phyloP scores from a whole-genome alignment of 2,888 invertebrate species.

The Petrolisthes cinctipes region DNA sequence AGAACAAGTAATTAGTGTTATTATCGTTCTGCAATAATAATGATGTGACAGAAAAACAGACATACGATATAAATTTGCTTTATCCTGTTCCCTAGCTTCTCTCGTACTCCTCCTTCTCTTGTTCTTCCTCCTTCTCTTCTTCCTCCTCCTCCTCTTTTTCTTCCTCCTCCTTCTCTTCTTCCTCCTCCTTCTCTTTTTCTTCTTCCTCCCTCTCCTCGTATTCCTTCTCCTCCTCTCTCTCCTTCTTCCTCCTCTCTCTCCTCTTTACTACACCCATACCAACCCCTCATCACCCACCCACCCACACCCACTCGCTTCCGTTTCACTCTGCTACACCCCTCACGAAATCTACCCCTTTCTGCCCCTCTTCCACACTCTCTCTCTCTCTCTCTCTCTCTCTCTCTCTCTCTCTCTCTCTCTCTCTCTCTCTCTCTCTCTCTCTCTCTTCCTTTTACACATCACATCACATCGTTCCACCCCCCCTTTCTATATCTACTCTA shows the following conservation, averaged over 20 bases:
- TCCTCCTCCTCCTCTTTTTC: not conserved
- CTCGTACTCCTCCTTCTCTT: not conserved
- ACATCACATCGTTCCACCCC: not conserved
- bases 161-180: not conserved
- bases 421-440: constrained; percentile 9
- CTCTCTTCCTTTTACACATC: not conserved
- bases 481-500: not conserved
- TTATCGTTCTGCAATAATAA: no score
- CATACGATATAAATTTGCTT: not conserved
- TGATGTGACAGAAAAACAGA: no score
- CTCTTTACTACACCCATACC: not conserved
- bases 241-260: not conserved
- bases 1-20: no score
- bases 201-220: not conserved
- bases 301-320: not conserved
- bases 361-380: not conserved
- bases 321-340: not conserved
- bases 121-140: not conserved
- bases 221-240: not conserved
- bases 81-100: not conserved
- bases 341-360: not conserved
- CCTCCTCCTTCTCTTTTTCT: not conserved
- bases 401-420: constrained; percentile 30
- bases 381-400: constrained; percentile 21
- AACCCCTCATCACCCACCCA: not conserved